Evolutionary conservation across 2,113 vertebrate genomes (phyloP).

Genomic region (Grammomys surdaster): DNA sequence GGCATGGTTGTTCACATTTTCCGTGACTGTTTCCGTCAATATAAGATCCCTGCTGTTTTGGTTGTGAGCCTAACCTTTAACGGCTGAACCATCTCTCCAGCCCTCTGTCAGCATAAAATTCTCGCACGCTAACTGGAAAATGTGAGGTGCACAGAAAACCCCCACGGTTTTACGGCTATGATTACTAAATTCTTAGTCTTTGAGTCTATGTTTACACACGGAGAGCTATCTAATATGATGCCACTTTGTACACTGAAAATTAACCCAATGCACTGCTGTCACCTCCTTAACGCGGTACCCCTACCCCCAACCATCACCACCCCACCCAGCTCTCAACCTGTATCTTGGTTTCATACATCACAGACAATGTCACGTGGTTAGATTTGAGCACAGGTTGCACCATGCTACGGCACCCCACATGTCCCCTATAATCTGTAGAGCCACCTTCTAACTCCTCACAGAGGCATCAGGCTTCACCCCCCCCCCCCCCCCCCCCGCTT

Average conservation of each 20-base stretch:
- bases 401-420: fast-evolving
- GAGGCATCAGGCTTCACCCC: background rate
- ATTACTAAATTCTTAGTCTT: background rate
- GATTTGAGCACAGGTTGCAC: fast-evolving
- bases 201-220: background rate
- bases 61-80: background rate
- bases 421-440: background rate
- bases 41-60: background rate
- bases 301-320: no score
- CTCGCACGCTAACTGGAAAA: background rate
- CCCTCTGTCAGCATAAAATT: background rate
- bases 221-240: background rate
- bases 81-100: background rate
- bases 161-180: no score
- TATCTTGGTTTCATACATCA: fast-evolving
- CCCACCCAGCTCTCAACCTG: fast-evolving
- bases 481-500: fast-evolving
- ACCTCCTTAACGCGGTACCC: background rate
- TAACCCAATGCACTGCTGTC: background rate
- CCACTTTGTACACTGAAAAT: background rate
- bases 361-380: fast-evolving
- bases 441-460: fast-evolving
- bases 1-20: background rate
- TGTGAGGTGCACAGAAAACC: background rate
- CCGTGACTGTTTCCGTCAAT: background rate